Conservation (phyloP, 2,888 invertebrate genomes). For the Synergus itoensis region DNA sequence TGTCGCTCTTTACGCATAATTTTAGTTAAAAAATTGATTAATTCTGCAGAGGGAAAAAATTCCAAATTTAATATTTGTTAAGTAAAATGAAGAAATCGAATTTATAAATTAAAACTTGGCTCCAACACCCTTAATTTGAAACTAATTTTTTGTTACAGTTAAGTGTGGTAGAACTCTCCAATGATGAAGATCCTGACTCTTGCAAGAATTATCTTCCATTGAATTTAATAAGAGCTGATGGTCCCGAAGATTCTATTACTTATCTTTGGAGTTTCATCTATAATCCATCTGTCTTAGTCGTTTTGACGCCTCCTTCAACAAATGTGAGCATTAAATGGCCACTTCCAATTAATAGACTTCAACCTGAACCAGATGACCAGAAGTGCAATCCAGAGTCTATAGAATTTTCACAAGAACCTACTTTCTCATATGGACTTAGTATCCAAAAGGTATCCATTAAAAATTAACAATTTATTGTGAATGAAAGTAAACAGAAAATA, state of each 20-base stretch:
- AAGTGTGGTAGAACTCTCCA: not conserved
- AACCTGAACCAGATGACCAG: constrained; percentile 55
- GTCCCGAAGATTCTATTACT: constrained; percentile 82
- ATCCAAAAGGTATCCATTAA: constrained; percentile 80
- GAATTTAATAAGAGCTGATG: constrained; percentile 76
- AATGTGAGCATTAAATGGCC: constrained; percentile 80
- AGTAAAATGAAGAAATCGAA: too few species aligned
- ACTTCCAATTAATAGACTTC: constrained; percentile 36
- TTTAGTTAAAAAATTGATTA: too few species aligned
- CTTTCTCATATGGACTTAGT: constrained; percentile 82
- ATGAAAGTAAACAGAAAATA: not conserved
- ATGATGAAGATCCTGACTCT: not conserved
- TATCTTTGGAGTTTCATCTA: constrained; percentile 85
- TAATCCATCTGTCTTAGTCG: constrained; percentile 81
- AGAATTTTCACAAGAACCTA: constrained; percentile 77
- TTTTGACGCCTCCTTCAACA: constrained; percentile 78
- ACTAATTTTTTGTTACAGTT: constrained; percentile 8
- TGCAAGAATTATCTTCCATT: constrained; percentile 44
- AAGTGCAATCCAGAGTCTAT: constrained; percentile 65
- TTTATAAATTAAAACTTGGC: too few species aligned
- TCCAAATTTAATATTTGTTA: too few species aligned
- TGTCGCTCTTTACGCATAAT: too few species aligned
- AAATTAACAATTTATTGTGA: not conserved
- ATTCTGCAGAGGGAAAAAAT: too few species aligned
- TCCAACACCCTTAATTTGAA: not conserved